Percentiles rank a stretch among this genome's conserved stretches.
phyloP scores from a whole-genome alignment of 2,113 vertebrate genomes.

The Ptilorrhoa leucosticta region DNA sequence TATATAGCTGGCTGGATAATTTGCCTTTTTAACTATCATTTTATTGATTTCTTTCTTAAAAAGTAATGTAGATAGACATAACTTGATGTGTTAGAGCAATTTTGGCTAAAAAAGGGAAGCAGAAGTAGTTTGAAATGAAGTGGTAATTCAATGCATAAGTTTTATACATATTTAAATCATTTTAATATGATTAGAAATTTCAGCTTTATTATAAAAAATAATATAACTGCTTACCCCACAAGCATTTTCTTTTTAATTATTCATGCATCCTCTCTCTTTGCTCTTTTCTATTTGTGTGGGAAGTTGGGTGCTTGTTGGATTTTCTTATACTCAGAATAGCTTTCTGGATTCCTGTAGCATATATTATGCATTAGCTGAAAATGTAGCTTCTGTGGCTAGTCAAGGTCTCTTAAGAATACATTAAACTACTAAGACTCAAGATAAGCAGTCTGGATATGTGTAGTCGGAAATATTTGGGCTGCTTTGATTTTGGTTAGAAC shows the following conservation, averaged over 20 bases:
- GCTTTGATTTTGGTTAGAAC: not conserved
- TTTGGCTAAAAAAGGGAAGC: not conserved
- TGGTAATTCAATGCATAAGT: not conserved
- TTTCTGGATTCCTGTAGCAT: conserved; percentile 25
- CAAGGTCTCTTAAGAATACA: not conserved
- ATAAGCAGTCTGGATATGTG: not conserved
- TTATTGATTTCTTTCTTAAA: conserved; percentile 53
- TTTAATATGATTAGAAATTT: conserved; percentile 24
- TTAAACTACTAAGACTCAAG: not conserved
- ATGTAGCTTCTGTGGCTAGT: not conserved
- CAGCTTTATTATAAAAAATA: conserved; percentile 36
- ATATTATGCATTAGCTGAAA: conserved; percentile 52
- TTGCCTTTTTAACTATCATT: conserved; percentile 31
- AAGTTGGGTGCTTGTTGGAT: conserved; percentile 14
- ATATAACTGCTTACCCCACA: conserved; percentile 6
- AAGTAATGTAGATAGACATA: not conserved
- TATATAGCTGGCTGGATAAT: conserved; percentile 10
- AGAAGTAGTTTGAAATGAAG: conserved; percentile 16
- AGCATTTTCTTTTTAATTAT: conserved; percentile 57
- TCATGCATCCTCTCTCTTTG: conserved; percentile 6
- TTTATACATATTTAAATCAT: conserved; percentile 24
- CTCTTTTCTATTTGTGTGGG: conserved; percentile 28
- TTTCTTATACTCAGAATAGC: conserved; percentile 39
- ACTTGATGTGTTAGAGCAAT: not conserved
- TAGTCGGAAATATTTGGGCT: not conserved